A percentile compares a stretch with the other conserved stretches of the same genome.
Conservation (phyloP, 2,888 invertebrate species). For the Drosophila falleni region DNA sequence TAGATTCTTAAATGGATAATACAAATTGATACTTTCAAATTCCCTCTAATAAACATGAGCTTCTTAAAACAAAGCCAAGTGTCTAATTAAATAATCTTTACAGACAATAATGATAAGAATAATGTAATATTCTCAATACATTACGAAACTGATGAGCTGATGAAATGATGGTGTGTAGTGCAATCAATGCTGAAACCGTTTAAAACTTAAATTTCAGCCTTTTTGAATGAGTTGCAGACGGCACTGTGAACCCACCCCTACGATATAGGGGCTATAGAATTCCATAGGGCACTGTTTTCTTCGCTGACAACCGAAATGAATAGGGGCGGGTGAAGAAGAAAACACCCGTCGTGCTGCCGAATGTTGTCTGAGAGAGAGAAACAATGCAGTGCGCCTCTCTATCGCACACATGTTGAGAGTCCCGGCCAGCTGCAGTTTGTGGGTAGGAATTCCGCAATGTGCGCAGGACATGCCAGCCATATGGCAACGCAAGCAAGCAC, state of each 20-base stretch:
- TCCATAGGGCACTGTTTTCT: constrained; percentile 41
- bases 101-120: neutral
- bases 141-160: neutral
- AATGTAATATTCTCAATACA: neutral
- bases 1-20: constrained; percentile 10
- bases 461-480: constrained; percentile 70
- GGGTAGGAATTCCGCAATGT: constrained; percentile 76
- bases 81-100: neutral
- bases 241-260: constrained; percentile 43
- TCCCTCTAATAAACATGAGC: constrained; percentile 49
- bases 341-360: constrained; percentile 42
- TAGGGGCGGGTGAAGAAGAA: constrained; percentile 38
- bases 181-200: constrained; percentile 38
- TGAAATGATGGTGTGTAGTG: neutral
- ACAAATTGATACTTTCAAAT: constrained; percentile 8
- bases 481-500: constrained; percentile 51
- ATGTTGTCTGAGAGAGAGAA: constrained; percentile 21
- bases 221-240: constrained; percentile 17
- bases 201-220: constrained; percentile 21
- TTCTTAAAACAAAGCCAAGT: constrained; percentile 19
- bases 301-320: constrained; percentile 20
- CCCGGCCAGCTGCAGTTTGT: constrained; percentile 58
- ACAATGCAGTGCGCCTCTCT: constrained; percentile 34
- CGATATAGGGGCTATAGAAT: constrained; percentile 9
- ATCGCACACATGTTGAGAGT: constrained; percentile 1